Evolutionary conservation across 2,888 invertebrate species (phyloP).

Genomic region (Cecidostiba fungosa): DNA sequence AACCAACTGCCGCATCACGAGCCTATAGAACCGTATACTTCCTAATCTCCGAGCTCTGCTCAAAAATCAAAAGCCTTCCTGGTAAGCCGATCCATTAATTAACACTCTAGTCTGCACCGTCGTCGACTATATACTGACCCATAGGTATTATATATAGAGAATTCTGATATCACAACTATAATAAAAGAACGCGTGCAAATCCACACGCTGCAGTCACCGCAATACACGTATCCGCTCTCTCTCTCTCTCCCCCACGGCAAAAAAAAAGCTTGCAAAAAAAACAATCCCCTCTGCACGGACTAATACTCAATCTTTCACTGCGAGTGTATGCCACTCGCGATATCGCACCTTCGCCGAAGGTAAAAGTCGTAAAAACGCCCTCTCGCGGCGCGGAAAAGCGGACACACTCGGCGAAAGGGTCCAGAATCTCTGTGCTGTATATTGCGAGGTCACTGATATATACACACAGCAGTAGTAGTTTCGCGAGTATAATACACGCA

Average conservation of each 20-base stretch:
- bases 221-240: conserved; percentile 2
- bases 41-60: neutral
- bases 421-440: neutral
- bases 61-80: neutral
- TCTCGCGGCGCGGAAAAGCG: conserved; percentile 37
- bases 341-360: conserved; percentile 18
- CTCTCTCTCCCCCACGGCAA: neutral
- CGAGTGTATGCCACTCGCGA: neutral
- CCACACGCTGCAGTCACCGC: neutral
- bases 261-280: neutral
- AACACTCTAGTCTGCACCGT: no score
- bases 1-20: conserved; percentile 25
- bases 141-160: neutral
- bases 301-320: neutral
- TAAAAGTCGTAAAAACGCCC: conserved; percentile 50
- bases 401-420: conserved; percentile 34
- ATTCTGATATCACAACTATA: neutral
- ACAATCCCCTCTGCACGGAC: neutral
- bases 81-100: neutral
- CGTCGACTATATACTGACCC: no score
- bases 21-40: neutral
- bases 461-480: neutral
- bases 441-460: conserved; percentile 43
- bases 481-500: neutral
- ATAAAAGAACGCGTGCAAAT: neutral